These are phyloP conservation scores for Mus minutoides DNA, from an alignment of 2,797 vertebrate genomes.

Conservation along the genomic window DNA sequence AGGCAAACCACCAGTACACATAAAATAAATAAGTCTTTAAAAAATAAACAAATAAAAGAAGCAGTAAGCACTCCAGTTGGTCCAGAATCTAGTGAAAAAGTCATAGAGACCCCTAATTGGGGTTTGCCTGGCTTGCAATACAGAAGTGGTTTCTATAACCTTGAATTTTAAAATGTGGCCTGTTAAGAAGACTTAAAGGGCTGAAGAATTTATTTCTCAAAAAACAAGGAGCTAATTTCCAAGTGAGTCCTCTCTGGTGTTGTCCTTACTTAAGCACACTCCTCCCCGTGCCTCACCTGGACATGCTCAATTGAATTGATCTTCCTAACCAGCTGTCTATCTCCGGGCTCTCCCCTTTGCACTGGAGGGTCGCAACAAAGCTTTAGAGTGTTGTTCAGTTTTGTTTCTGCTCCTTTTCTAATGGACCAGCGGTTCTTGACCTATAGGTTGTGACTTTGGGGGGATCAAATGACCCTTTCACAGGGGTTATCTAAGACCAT, in stretches of 20 bases:
- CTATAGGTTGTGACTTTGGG: background rate
- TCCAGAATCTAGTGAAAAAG: background rate
- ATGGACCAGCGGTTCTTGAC: background rate
- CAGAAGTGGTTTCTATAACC: background rate
- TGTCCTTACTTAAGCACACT: background rate
- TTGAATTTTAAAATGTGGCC: background rate
- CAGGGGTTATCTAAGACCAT: background rate
- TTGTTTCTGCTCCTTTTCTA: background rate
- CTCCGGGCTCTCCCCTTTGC: background rate
- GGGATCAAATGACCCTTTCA: background rate
- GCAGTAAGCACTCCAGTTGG: background rate
- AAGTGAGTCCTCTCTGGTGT: background rate
- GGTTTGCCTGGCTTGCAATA: background rate
- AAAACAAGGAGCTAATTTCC: background rate
- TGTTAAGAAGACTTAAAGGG: background rate
- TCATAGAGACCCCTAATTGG: background rate
- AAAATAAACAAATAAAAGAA: background rate
- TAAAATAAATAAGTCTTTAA: background rate
- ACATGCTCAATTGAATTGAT: background rate
- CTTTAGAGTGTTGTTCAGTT: too few relatives aligned
- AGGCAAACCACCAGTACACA: background rate
- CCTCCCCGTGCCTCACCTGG: background rate
- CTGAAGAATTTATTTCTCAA: background rate
- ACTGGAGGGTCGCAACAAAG: background rate
- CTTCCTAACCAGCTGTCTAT: background rate